Conservation (phyloP, 2,113 vertebrate genomes). For the Nestor notabilis region DNA sequence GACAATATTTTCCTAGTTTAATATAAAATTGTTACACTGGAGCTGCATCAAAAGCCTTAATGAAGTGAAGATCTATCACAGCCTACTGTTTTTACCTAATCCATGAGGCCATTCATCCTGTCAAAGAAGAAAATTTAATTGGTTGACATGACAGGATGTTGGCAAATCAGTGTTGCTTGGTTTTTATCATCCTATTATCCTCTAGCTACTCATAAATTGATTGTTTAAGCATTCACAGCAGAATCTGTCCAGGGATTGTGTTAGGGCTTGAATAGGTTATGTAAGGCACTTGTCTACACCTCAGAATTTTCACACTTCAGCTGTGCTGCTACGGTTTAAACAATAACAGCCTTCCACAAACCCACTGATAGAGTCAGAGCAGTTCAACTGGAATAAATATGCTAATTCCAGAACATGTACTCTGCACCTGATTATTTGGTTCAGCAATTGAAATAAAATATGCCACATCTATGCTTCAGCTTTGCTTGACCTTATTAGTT, state of each 20-base stretch:
- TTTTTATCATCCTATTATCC: not conserved
- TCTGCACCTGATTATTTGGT: slow-evolving; percentile 33
- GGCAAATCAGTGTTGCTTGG: not conserved
- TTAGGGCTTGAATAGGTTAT: not conserved
- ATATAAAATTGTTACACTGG: not conserved
- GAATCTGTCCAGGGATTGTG: not conserved
- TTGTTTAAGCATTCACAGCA: not conserved
- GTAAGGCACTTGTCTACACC: slow-evolving; percentile 29
- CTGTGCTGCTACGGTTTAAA: slow-evolving; percentile 1
- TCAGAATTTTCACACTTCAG: slow-evolving; percentile 48
- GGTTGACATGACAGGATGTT: not conserved
- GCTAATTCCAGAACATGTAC: slow-evolving; percentile 27
- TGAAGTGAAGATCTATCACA: not conserved
- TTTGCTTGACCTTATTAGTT: slow-evolving; percentile 19
- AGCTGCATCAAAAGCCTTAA: not conserved
- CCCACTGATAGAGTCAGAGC: not conserved
- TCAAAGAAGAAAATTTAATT: not conserved
- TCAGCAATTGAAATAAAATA: slow-evolving; percentile 32
- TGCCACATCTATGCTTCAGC: not conserved
- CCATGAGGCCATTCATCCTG: not conserved
- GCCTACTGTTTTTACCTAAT: not conserved
- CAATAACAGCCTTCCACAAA: not conserved
- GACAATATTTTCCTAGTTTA: not conserved
- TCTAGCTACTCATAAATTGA: not conserved
- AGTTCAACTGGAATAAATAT: slow-evolving; percentile 47